Conservation (phyloP, 2,113 vertebrate species). For the Thunnus maccoyii region DNA sequence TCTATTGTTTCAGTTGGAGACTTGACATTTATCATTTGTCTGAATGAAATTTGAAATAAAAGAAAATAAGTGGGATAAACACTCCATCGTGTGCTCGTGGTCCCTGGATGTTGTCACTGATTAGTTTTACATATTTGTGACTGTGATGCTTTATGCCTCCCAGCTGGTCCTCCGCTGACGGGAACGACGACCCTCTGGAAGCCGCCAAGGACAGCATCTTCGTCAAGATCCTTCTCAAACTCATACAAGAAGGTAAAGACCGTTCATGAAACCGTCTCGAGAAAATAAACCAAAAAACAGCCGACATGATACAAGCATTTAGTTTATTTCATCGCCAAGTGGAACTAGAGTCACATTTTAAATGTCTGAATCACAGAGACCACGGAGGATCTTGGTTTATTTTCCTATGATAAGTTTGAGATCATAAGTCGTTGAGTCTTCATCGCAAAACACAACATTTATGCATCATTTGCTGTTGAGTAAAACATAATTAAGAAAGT, state of each 20-base stretch:
- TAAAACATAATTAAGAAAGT: no score
- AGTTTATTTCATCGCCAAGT: background rate
- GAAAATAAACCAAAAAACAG: background rate
- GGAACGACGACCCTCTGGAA: conserved; percentile 94
- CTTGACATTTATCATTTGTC: background rate
- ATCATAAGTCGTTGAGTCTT: no score
- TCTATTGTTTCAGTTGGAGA: background rate
- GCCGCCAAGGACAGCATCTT: conserved; percentile 95
- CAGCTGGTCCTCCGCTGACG: conserved; percentile 92
- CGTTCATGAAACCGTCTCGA: no score
- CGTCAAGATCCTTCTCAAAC: conserved; percentile 94
- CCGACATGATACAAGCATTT: background rate
- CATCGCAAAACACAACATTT: no score
- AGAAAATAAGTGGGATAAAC: no score
- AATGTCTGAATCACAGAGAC: no score
- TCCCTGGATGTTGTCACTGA: background rate
- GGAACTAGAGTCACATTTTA: no score
- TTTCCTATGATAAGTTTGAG: no score
- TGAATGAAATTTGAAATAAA: no score
- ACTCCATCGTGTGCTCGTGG: no score
- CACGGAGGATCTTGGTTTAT: no score
- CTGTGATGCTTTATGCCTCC: background rate
- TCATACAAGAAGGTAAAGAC: conserved; percentile 92
- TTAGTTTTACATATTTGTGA: background rate
- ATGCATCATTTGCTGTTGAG: no score